Base-by-base conservation (phyloP, 1,140 invertebrate genomes). In the Globodera ellingtonae region DNA sequence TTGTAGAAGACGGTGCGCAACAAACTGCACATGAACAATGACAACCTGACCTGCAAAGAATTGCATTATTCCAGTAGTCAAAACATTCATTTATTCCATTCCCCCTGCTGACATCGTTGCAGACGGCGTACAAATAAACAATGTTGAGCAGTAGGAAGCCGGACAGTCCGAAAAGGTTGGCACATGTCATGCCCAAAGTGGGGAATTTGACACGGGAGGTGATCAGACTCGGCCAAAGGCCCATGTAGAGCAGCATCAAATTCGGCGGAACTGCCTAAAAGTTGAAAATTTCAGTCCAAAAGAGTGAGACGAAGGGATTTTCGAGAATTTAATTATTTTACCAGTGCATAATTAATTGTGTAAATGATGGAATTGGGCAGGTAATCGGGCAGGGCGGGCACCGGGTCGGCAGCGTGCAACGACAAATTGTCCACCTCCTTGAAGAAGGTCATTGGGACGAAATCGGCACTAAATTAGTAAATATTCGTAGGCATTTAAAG, bases 351-450 rank as follows among this genome's bases (percentile, higher is more conserved):
- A 44, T 87, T 74, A 24, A 86, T 79, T 18, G 85, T 78, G 59
- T 86, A 86, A 65, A 88, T 86, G n/a, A 86, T 48, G 6, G 86
- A 86, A 72, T 86, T 86, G n/a, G 85, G 85, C 44, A 84, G 24
- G 56, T 84, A 84, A 13, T 81, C 75, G 46, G 72, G 56, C 7
- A 86, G 48, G 8, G 83, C 83, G 50, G 72, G 35, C 18, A 84
- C 81, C 67, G 67, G 67, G 73, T 75, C 73, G 73, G 8, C 79
- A 13, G 44, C 48, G n/a, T 35, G 48, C 3, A 59, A 21, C 44
- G 79, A 81, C 46, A 75, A 50, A 78, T 85, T 88, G 44, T 85
- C 84, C 48, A 85, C 84, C 59, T 72, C 81, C 83, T 85, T 85
- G 74, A 85, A 85, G 76, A 85, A 85, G 46, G 86, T 86, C 84